These are phyloP conservation scores for Conops quadrifasciatus DNA, from an alignment of 2,888 invertebrate genomes.

Conservation along the genomic window DNA sequence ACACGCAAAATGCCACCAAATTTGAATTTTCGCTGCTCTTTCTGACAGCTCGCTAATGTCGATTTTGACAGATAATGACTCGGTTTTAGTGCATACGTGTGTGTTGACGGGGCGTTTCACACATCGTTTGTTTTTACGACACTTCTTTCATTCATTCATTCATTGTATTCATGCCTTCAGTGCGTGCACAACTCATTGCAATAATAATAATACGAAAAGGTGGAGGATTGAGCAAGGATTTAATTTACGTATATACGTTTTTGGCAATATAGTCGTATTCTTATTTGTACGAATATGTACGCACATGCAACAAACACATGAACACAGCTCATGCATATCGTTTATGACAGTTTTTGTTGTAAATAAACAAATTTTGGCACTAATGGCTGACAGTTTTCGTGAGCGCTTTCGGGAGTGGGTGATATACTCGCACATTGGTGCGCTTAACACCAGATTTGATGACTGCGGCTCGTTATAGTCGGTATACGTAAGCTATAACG, in stretches of 20 bases:
- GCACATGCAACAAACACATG: constrained; percentile 17
- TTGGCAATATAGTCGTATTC: too few relatives aligned
- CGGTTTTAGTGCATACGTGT: background rate
- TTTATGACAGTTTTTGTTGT: background rate
- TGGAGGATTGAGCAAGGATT: background rate
- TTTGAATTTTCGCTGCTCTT: constrained; percentile 37
- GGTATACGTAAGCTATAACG: too few relatives aligned
- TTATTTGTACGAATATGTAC: background rate
- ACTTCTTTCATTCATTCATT: constrained; percentile 31
- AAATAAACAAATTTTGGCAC: constrained; percentile 28
- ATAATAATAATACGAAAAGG: background rate
- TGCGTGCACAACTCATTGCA: background rate
- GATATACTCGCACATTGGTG: background rate
- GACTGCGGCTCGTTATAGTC: background rate
- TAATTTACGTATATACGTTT: too few relatives aligned
- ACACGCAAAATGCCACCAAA: constrained; percentile 1
- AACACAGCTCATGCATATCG: background rate
- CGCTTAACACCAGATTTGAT: background rate
- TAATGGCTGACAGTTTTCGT: constrained; percentile 11
- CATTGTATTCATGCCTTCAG: background rate
- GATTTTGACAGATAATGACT: constrained; percentile 18
- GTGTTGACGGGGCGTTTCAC: constrained; percentile 29
- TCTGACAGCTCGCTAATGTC: constrained; percentile 28
- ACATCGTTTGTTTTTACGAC: constrained; percentile 30
- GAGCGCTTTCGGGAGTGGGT: background rate